Percentiles rank a stretch among this genome's conserved stretches.
These are phyloP conservation scores for Erethizon dorsatum DNA, from an alignment of 2,797 vertebrate genomes.

Conservation along the genomic window DNA sequence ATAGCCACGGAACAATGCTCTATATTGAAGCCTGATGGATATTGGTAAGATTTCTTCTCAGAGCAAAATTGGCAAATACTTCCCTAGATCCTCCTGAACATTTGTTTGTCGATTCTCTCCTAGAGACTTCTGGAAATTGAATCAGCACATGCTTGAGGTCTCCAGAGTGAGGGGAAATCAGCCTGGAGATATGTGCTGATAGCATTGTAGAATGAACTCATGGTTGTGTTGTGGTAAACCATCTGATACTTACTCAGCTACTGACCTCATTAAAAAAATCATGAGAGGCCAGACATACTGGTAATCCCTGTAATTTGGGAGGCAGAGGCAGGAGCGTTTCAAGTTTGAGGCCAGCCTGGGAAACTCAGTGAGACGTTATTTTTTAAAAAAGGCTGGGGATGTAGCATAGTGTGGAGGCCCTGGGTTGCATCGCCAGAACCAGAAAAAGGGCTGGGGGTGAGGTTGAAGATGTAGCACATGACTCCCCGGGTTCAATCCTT, in stretches of 20 bases:
- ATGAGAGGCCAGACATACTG: not conserved
- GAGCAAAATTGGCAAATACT: not conserved
- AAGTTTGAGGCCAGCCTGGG: not conserved
- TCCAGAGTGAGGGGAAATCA: not conserved
- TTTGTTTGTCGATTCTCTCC: not conserved
- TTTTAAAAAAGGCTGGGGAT: not conserved
- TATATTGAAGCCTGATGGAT: not conserved
- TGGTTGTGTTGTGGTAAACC: not conserved
- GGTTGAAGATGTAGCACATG: not conserved
- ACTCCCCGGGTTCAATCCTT: not conserved
- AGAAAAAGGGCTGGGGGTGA: not conserved
- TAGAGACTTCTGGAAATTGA: not conserved
- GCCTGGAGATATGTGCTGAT: not conserved
- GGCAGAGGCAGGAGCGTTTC: not conserved
- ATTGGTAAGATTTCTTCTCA: not conserved
- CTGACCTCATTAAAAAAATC: not conserved
- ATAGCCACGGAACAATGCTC: not conserved
- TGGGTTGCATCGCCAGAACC: not conserved
- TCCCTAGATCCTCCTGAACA: not conserved
- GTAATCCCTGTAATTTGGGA: not conserved
- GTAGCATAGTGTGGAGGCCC: not conserved
- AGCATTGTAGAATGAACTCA: not conserved
- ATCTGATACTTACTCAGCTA: not conserved
- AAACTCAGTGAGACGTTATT: not conserved
- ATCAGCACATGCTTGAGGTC: not conserved